These are phyloP conservation scores for Rhinichthys klamathensis DNA, from an alignment of 2,113 vertebrate genomes.

Conservation along the genomic window DNA sequence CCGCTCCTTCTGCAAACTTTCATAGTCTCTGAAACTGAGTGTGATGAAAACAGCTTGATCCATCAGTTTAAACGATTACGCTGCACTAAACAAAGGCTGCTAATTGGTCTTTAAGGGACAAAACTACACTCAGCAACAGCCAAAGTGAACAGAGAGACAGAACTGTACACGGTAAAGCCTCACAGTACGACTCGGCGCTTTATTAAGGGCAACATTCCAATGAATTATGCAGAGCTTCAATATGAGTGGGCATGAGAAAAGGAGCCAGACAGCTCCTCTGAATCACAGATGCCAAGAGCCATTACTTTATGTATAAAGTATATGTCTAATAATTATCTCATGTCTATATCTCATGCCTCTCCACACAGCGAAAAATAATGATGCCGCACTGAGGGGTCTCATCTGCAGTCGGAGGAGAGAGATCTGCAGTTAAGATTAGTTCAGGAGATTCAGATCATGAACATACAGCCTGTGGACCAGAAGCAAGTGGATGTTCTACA, in stretches of 20 bases:
- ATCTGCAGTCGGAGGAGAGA: slow-evolving; percentile 56
- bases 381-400: slow-evolving; percentile 54
- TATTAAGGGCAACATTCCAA: slow-evolving; percentile 57
- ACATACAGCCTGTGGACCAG: slow-evolving; percentile 59
- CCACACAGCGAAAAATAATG: slow-evolving; percentile 67
- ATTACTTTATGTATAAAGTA: slow-evolving; percentile 65
- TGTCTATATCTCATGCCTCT: slow-evolving; percentile 57
- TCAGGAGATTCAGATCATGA: slow-evolving; percentile 64
- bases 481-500: slow-evolving; percentile 64
- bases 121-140: slow-evolving; percentile 31
- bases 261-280: slow-evolving; percentile 58
- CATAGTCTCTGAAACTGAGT: slow-evolving; percentile 9
- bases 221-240: slow-evolving; percentile 57
- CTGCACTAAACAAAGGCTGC: slow-evolving; percentile 52
- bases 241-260: slow-evolving; percentile 54
- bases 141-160: slow-evolving; percentile 33
- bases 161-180: slow-evolving; percentile 38
- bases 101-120: slow-evolving; percentile 61
- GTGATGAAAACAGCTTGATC: slow-evolving; percentile 39
- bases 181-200: slow-evolving; percentile 50
- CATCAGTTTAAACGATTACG: slow-evolving; percentile 56
- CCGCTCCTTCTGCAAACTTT: slow-evolving; percentile 32
- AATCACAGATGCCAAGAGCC: slow-evolving; percentile 67
- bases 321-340: slow-evolving; percentile 70
- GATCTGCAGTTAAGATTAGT: slow-evolving; percentile 66